A percentile compares a stretch with the other conserved stretches of the same genome.
Conservation (phyloP, 2,888 invertebrate genomes). For the Apotomis capreana region DNA sequence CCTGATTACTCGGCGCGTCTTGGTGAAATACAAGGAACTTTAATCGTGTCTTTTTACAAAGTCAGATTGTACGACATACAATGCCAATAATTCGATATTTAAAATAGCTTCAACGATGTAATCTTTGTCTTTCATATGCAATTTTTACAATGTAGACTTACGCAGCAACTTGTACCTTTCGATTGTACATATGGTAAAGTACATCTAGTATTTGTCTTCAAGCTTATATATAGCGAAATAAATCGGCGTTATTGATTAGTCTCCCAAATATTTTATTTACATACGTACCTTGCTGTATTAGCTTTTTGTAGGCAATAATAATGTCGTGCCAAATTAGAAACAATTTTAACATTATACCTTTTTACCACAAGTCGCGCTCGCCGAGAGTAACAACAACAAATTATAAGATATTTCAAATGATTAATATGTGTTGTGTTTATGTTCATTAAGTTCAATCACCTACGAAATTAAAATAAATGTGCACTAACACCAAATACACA, state of each 20-base stretch:
- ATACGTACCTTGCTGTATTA: not conserved
- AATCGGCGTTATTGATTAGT: not conserved
- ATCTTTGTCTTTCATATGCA: not conserved
- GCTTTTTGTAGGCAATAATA: conserved; percentile 13
- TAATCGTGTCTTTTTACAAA: conserved; percentile 1
- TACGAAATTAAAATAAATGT: too few species aligned
- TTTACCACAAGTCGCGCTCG: too few species aligned
- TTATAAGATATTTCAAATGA: too few species aligned
- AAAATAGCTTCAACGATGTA: not conserved
- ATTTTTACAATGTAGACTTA: conserved; percentile 2
- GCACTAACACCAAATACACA: too few species aligned
- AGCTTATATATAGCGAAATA: not conserved
- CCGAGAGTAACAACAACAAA: too few species aligned
- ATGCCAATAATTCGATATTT: not conserved
- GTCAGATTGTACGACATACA: not conserved
- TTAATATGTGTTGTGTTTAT: too few species aligned
- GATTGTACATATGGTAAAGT: not conserved
- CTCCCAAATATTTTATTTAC: conserved; percentile 34
- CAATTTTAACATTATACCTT: conserved; percentile 7
- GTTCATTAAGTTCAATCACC: too few species aligned
- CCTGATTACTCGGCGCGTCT: conserved; percentile 3
- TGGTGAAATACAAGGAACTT: not conserved
- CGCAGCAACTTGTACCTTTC: not conserved
- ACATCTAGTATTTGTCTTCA: conserved; percentile 3
- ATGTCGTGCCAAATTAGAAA: conserved; percentile 37